Conservation (phyloP, 2,797 vertebrate species). For the Melopsittacus undulatus region DNA sequence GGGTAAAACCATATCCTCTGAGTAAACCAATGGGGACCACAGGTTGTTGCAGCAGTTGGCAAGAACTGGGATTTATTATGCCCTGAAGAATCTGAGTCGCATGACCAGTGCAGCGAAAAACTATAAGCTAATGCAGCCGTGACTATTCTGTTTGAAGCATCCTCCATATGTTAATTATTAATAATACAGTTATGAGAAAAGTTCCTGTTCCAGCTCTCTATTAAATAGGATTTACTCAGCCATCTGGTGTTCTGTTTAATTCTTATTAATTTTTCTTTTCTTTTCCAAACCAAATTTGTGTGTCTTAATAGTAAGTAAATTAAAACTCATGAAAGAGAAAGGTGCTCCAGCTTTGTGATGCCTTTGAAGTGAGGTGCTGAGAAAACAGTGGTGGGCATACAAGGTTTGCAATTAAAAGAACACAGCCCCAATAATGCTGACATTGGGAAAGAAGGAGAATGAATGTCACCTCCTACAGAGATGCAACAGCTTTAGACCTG, state of each 20-base stretch:
- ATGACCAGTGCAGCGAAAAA: slow-evolving; percentile 44
- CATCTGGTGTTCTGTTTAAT: slow-evolving; percentile 75
- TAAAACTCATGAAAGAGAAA: slow-evolving; percentile 15
- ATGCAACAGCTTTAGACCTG: not conserved
- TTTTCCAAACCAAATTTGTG: slow-evolving; percentile 27
- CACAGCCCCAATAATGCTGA: not conserved
- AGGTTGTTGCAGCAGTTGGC: not conserved
- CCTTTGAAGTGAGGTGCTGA: not conserved
- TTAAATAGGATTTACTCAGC: slow-evolving; percentile 76
- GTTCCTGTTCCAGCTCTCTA: slow-evolving; percentile 69
- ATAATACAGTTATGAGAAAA: slow-evolving; percentile 72
- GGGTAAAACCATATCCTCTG: not conserved
- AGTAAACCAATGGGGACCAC: not conserved
- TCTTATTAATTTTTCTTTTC: slow-evolving; percentile 27
- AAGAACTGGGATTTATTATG: not conserved
- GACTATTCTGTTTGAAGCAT: slow-evolving; percentile 63
- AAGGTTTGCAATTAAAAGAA: not conserved
- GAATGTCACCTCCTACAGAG: not conserved
- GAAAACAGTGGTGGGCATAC: not conserved
- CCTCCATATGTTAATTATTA: slow-evolving; percentile 78
- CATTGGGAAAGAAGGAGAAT: not conserved
- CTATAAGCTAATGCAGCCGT: slow-evolving; percentile 60
- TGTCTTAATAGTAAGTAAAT: slow-evolving; percentile 56
- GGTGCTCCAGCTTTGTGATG: not conserved
- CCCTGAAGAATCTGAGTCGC: not conserved